These are phyloP conservation scores for Thaumetopoea pityocampa DNA, from an alignment of 1,140 invertebrate species.

Conservation along the genomic window DNA sequence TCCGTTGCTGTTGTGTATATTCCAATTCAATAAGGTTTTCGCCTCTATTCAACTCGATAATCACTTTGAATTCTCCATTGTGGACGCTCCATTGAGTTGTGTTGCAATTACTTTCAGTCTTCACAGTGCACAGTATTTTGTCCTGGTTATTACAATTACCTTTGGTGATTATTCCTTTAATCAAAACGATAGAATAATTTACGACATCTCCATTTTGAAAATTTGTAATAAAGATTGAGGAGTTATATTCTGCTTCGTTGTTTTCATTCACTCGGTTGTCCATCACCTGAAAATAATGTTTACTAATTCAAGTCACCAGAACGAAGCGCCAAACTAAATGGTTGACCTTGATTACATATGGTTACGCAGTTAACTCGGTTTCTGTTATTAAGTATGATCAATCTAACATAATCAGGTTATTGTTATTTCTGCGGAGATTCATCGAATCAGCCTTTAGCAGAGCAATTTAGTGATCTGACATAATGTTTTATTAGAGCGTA, in stretches of 20 bases:
- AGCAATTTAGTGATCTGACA: slow-evolving; percentile 3
- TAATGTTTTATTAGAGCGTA: slow-evolving; percentile 13
- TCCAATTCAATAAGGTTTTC: slow-evolving; percentile 61
- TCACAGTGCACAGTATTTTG: slow-evolving; percentile 57
- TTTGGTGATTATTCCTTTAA: slow-evolving; percentile 68
- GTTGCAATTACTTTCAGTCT: slow-evolving; percentile 38
- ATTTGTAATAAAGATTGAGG: slow-evolving; percentile 64
- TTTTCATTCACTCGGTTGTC: slow-evolving; percentile 61
- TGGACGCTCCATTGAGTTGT: slow-evolving; percentile 60
- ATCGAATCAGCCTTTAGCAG: neutral
- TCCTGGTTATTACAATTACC: slow-evolving; percentile 60
- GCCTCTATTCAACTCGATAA: slow-evolving; percentile 61
- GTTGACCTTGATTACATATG: slow-evolving; percentile 22
- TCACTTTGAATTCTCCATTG: slow-evolving; percentile 70
- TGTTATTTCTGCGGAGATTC: slow-evolving; percentile 10
- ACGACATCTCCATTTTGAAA: slow-evolving; percentile 70
- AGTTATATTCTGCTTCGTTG: slow-evolving; percentile 56
- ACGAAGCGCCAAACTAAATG: slow-evolving; percentile 1
- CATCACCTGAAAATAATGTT: slow-evolving; percentile 64
- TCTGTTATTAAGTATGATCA: slow-evolving; percentile 21
- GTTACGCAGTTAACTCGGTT: slow-evolving; percentile 23
- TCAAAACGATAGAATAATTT: slow-evolving; percentile 65
- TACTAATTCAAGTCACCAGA: slow-evolving; percentile 7
- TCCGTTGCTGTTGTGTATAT: slow-evolving; percentile 46
- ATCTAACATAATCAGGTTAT: slow-evolving; percentile 29